Evolutionary conservation across 2,888 invertebrate genomes (phyloP).

Genomic region (Amiota mariae): DNA sequence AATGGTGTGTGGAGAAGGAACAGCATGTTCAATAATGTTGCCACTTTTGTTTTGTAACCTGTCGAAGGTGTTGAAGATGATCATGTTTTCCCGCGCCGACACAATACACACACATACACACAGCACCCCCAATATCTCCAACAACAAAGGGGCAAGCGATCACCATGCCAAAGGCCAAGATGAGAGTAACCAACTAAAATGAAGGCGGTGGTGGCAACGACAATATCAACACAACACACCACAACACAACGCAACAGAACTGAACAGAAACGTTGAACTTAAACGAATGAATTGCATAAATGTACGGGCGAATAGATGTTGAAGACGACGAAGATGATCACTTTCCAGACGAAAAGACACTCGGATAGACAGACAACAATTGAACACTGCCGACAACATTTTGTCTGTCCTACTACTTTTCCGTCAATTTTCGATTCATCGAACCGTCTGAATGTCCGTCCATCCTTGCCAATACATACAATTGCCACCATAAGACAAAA

Average conservation of each 20-base stretch:
- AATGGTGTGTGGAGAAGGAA: conserved; percentile 20
- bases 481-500: conserved; percentile 60
- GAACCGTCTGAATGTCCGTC: background rate
- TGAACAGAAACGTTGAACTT: conserved; percentile 29
- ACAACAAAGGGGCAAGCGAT: background rate
- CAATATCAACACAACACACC: background rate
- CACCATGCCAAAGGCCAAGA: conserved; percentile 2
- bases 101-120: background rate
- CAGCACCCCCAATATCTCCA: conserved; percentile 16
- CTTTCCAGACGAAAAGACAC: conserved; percentile 19
- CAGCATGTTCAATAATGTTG: conserved; percentile 68
- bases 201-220: background rate
- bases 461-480: conserved; percentile 58
- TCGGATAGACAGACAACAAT: conserved; percentile 34
- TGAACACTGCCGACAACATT: conserved; percentile 1
- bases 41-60: conserved; percentile 73
- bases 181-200: background rate
- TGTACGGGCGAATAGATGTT: conserved; percentile 52
- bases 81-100: conserved; percentile 63
- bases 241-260: conserved; percentile 3
- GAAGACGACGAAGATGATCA: background rate
- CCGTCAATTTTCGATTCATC: background rate
- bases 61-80: conserved; percentile 74
- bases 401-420: conserved; percentile 2
- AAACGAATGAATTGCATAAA: conserved; percentile 64